A percentile compares a stretch with the other conserved stretches of the same genome.
Evolutionary conservation across 2,888 invertebrate species (phyloP).

Genomic region (Thelaira solivaga): DNA sequence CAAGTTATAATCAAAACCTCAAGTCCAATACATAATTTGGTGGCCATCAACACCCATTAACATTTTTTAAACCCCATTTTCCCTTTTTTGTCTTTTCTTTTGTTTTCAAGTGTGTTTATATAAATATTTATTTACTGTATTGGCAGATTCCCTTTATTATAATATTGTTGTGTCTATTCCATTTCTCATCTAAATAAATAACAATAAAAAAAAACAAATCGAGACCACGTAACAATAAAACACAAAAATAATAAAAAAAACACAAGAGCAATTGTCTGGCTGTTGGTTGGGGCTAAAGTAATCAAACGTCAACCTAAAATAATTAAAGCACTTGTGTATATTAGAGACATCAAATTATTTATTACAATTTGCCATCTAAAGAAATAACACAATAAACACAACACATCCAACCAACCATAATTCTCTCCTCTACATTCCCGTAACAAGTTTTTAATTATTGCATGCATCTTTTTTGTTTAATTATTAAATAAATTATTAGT

Average conservation of each 20-base stretch:
- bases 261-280: not conserved
- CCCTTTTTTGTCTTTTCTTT: not conserved
- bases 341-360: slow-evolving; percentile 20
- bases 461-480: slow-evolving; percentile 5
- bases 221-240: slow-evolving; percentile 16
- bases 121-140: slow-evolving; percentile 9
- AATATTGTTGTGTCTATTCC: not conserved
- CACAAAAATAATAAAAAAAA: slow-evolving; percentile 1
- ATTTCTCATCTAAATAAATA: not conserved
- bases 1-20: not conserved
- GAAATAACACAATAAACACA: not conserved
- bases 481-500: slow-evolving; percentile 17
- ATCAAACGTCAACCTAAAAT: slow-evolving; percentile 24
- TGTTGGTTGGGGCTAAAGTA: slow-evolving; percentile 12
- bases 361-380: slow-evolving; percentile 30
- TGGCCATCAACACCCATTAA: slow-evolving; percentile 22
- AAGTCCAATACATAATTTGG: not conserved
- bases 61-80: no score
- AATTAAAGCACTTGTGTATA: slow-evolving; percentile 21
- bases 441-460: slow-evolving; percentile 18
- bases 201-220: not conserved
- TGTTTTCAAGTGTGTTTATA: not conserved
- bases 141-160: not conserved
- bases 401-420: slow-evolving; percentile 8
- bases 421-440: not conserved